A percentile compares a stretch with the other conserved stretches of the same genome.
phyloP scores from a whole-genome alignment of 2,113 vertebrate species.

The Narcine bancroftii region DNA sequence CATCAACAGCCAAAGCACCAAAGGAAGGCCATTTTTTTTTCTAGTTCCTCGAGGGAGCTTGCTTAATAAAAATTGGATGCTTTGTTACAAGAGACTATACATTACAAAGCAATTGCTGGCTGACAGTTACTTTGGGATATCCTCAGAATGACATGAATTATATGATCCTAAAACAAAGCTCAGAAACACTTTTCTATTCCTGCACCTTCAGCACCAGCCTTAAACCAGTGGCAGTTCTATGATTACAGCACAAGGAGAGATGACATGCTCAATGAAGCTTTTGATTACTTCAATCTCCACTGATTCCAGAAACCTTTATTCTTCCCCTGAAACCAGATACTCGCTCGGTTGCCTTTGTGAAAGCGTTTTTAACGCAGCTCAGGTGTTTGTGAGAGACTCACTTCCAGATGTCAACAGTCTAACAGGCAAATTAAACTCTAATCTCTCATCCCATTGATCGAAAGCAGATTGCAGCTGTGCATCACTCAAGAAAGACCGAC shows the following conservation, averaged over 20 bases:
- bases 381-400: not conserved
- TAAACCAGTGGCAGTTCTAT: not conserved
- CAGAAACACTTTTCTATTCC: not conserved
- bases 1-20: not conserved
- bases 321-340: slow-evolving; percentile 6
- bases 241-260: not conserved
- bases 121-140: not conserved
- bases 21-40: not conserved
- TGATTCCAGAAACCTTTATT: not conserved
- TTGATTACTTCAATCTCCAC: not conserved
- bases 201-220: not conserved
- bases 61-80: not conserved
- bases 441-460: not conserved
- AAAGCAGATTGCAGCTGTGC: slow-evolving; percentile 3
- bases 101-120: not conserved
- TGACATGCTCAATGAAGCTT: not conserved
- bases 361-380: slow-evolving; percentile 9
- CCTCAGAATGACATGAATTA: not conserved
- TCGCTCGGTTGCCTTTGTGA: not conserved
- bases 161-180: not conserved
- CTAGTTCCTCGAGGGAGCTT: not conserved
- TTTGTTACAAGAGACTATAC: not conserved
- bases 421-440: not conserved
- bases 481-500: not conserved
- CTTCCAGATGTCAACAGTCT: not conserved